Evolutionary conservation across 2,888 invertebrate genomes (phyloP).

Genomic region (Athalia rosae): DNA sequence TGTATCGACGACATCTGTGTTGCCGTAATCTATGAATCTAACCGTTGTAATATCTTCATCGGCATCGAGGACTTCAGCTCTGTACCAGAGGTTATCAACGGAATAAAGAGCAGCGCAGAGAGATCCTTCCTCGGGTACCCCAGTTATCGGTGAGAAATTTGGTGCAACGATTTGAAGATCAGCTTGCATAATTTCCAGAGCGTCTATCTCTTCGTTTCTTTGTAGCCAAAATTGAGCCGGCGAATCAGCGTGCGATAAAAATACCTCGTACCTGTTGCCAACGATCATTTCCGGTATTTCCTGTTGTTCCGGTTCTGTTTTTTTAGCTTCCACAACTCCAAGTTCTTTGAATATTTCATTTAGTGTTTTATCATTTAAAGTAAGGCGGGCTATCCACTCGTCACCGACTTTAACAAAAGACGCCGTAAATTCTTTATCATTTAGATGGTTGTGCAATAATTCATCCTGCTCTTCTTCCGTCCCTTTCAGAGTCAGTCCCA

Average conservation of each 20-base stretch:
- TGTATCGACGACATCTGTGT: conserved; percentile 84
- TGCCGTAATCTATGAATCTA: conserved; percentile 87
- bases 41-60: conserved; percentile 85
- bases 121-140: conserved; percentile 77
- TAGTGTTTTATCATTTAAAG: conserved; percentile 75
- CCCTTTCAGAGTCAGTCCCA: conserved; percentile 65
- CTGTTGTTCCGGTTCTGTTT: conserved; percentile 62
- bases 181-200: conserved; percentile 79
- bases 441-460: conserved; percentile 56
- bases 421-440: conserved; percentile 76
- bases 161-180: conserved; percentile 78
- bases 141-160: conserved; percentile 76
- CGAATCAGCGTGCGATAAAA: conserved; percentile 83
- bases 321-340: conserved; percentile 52
- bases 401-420: conserved; percentile 75
- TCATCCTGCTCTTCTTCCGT: conserved; percentile 73
- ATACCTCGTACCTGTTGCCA: conserved; percentile 72
- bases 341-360: conserved; percentile 74
- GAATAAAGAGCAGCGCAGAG: conserved; percentile 87
- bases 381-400: conserved; percentile 77
- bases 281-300: conserved; percentile 52
- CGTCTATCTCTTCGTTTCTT: conserved; percentile 76
- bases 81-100: conserved; percentile 92
- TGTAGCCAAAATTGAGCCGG: conserved; percentile 87
- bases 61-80: conserved; percentile 90